phyloP scores from a whole-genome alignment of 2,797 vertebrate species.

The Balearica regulorum region DNA sequence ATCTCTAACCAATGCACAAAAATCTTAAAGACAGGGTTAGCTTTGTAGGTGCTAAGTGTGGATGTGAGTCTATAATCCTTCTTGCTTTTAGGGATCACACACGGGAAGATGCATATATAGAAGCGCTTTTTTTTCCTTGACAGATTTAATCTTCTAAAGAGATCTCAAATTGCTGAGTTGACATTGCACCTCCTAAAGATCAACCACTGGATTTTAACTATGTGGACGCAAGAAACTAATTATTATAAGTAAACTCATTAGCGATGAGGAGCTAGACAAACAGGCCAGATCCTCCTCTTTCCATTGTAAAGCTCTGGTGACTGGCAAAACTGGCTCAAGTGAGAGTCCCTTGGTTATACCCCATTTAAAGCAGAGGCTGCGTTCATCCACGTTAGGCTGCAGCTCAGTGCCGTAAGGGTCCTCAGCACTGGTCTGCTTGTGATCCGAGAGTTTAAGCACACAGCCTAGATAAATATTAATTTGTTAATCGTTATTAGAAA shows the following conservation, averaged over 20 bases:
- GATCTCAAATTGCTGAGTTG: background rate
- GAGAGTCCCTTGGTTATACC: background rate
- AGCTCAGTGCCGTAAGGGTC: background rate
- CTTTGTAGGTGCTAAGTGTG: background rate
- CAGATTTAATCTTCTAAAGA: background rate
- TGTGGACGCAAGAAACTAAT: background rate
- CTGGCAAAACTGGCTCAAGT: background rate
- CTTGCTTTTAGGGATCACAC: background rate
- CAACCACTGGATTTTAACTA: background rate
- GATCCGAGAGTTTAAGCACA: background rate
- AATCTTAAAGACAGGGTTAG: background rate
- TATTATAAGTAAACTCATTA: background rate
- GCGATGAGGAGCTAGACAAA: background rate
- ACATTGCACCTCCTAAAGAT: background rate
- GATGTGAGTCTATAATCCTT: background rate
- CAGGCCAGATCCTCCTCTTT: background rate
- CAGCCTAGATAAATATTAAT: background rate
- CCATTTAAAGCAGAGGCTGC: background rate
- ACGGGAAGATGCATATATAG: background rate
- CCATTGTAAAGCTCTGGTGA: background rate
- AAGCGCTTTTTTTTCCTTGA: background rate
- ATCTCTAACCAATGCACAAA: background rate
- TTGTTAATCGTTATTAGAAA: conserved; percentile 1
- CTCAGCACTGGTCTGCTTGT: background rate
- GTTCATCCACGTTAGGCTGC: background rate